Evolutionary conservation across 2,113 vertebrate genomes (phyloP).

Genomic region (Phylloscopus trochiloides): DNA sequence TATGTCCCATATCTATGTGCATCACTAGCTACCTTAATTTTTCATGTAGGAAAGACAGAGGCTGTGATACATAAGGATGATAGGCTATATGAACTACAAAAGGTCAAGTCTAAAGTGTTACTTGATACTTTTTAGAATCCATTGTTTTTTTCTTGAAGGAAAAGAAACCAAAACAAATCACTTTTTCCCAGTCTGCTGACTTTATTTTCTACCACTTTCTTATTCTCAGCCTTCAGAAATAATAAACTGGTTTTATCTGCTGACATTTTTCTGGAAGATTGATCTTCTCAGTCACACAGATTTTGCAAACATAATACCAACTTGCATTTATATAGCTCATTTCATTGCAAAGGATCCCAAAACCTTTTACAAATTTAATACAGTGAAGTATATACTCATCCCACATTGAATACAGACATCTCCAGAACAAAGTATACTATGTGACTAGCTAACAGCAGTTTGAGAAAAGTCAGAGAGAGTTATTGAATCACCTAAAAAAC

Average conservation of each 20-base stretch:
- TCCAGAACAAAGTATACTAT: neutral
- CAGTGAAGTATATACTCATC: neutral
- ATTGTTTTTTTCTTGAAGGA: neutral
- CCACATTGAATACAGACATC: neutral
- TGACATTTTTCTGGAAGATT: constrained; percentile 55
- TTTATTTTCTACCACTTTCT: constrained; percentile 45
- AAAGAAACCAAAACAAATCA: neutral
- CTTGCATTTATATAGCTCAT: constrained; percentile 56
- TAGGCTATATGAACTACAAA: neutral
- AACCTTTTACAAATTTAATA: constrained; percentile 37
- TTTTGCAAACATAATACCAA: constrained; percentile 39
- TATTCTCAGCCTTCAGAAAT: neutral
- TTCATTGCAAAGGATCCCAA: constrained; percentile 6
- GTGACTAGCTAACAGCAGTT: neutral
- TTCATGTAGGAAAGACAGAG: neutral
- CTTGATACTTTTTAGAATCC: constrained; percentile 5
- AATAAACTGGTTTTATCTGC: constrained; percentile 43
- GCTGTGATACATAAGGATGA: neutral
- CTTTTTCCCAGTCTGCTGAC: constrained; percentile 28
- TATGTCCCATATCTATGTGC: neutral
- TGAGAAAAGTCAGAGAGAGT: neutral
- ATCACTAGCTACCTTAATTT: neutral
- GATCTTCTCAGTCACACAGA: constrained; percentile 32
- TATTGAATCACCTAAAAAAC: neutral
- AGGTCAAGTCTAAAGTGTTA: constrained; percentile 17